phyloP scores from a whole-genome alignment of 2,797 vertebrate species.

The Psittacula echo region DNA sequence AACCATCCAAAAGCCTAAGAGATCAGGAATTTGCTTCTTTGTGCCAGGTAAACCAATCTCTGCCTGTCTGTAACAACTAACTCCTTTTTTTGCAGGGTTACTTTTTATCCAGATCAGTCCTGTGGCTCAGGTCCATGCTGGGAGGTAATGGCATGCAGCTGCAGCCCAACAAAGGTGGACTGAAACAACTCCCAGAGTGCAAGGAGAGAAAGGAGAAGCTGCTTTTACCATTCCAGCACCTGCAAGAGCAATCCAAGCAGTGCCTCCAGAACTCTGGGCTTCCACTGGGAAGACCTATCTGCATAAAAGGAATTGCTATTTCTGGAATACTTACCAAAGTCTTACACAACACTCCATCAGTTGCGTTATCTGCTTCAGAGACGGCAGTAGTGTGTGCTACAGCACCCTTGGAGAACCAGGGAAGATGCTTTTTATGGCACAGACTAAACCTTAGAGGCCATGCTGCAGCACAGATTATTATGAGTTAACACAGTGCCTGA shows the following conservation, averaged over 20 bases:
- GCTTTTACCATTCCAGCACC: neutral
- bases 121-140: neutral
- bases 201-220: neutral
- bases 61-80: neutral
- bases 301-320: constrained; percentile 26
- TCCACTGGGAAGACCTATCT: neutral
- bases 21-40: neutral
- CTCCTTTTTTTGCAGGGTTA: neutral
- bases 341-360: constrained; percentile 25
- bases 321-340: neutral
- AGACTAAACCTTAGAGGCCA: neutral
- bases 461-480: neutral
- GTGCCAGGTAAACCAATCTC: neutral
- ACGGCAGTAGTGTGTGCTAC: neutral
- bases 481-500: neutral
- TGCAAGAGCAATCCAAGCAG: neutral
- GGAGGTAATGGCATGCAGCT: neutral
- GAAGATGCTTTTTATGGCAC: constrained; percentile 27
- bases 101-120: neutral
- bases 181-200: neutral
- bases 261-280: neutral
- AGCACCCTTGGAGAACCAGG: neutral
- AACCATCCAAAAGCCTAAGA: neutral
- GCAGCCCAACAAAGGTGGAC: neutral
- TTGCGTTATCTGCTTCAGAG: neutral